Evolutionary conservation across 2,113 vertebrate genomes (phyloP).

Genomic region (Euleptes europaea): DNA sequence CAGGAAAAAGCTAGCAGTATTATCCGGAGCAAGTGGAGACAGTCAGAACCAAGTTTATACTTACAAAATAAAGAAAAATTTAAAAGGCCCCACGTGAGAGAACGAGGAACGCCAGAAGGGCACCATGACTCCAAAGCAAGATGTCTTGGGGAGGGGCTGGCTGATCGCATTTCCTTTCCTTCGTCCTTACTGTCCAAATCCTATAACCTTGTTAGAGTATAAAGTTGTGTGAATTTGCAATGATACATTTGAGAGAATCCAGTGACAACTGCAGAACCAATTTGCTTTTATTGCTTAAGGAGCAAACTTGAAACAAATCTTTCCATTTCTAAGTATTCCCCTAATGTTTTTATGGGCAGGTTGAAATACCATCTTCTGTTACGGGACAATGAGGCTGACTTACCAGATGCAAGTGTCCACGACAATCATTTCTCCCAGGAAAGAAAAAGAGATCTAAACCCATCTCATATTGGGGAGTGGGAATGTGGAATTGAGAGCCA

Average conservation of each 20-base stretch:
- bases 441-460: background rate
- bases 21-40: background rate
- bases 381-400: fast-evolving
- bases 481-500: too few relatives aligned
- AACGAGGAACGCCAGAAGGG: background rate
- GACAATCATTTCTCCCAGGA: background rate
- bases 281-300: background rate
- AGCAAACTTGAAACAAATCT: slow-evolving; percentile 8
- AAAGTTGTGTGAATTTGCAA: background rate
- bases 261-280: too few relatives aligned
- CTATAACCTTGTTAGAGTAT: background rate
- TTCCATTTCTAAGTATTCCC: background rate
- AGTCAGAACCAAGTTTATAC: background rate
- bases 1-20: too few relatives aligned
- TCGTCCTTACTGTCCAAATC: background rate
- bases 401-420: fast-evolving
- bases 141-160: background rate
- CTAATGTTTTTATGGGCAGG: background rate
- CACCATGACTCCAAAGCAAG: background rate
- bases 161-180: background rate
- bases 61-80: background rate
- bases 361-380: fast-evolving
- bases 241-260: background rate
- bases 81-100: too few relatives aligned
- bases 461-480: too few relatives aligned